Evolutionary conservation across 2,797 vertebrate species (phyloP), one percentile per base, ranked within the genome.

Genomic region (Gymnoscopelus braueri): DNA sequence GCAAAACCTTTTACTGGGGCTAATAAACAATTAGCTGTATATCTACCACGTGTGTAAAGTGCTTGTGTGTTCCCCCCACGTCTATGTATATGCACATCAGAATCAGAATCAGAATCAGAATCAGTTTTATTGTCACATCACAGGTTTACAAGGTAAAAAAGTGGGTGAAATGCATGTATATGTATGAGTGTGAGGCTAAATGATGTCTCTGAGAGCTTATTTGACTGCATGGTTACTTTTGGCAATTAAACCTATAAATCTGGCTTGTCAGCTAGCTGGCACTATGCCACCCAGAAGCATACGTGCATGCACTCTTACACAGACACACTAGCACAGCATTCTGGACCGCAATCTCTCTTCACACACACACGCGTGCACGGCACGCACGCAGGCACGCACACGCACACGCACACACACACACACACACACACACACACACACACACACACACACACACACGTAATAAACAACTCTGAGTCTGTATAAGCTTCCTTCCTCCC

Each of bases 201-300:
- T 94, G 95, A 93, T 95, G 95, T 96, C 94, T 95, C 94, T 92
- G 92, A 95, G 91, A 95, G 75, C 71, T 95, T 94, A 95, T 97
- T 96, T 96, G 95, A 97, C 96, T 96, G 96, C 95, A 96, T 96
- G 95, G 95, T 96, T 96, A 97, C 95, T 94, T 94, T 92, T 93
- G 94, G 94, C 96, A 97, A 97, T 97, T 96, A 97, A 96, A 96
- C 95, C 95, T 96, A 96, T 97, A 97, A 96, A 96, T 97, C 95
- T 96, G 92, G 94, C 89, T 93, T 96, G 95, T 96, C 95, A 95
- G 92, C 80, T 83, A 89, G 87, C 88, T 95, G 95, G 93, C 92
- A 79, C 2, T 2, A 35, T 87, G 94, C 95, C 94, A 95, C 84
- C 82, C 84, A 90, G 12, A 89, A 58, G 78, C 71, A 55, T 14